Evolutionary conservation across 2,797 vertebrate species (phyloP).

Genomic region (Girardinus metallicus): DNA sequence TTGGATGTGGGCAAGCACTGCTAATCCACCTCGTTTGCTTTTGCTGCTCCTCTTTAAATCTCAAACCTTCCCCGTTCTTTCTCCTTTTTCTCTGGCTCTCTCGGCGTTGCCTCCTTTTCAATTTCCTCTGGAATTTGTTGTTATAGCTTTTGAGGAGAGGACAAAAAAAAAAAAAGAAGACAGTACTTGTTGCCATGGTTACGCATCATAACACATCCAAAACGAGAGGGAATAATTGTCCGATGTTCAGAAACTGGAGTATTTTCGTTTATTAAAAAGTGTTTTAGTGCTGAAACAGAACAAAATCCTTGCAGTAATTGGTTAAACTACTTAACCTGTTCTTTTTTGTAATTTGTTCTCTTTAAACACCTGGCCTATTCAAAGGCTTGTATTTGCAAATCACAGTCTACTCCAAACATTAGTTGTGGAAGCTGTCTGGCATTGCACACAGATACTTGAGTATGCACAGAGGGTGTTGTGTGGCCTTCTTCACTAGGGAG

Average conservation of each 20-base stretch:
- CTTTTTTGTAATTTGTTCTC: not conserved
- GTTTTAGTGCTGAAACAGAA: not conserved
- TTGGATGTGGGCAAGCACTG: not conserved
- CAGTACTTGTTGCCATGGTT: not conserved
- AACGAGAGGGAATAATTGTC: not conserved
- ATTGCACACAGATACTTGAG: not conserved
- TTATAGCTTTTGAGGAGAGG: not conserved
- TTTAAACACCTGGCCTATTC: not conserved
- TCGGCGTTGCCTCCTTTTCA: not conserved
- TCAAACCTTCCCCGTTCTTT: not conserved
- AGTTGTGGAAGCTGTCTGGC: not conserved
- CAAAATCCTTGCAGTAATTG: not conserved
- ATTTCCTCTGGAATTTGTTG: not conserved
- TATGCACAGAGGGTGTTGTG: not conserved
- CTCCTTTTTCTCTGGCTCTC: not conserved
- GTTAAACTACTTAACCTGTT: not conserved
- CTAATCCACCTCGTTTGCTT: not conserved
- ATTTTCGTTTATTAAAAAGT: not conserved
- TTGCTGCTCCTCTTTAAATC: not conserved
- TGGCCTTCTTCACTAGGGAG: conserved; percentile 3
- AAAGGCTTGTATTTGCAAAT: not conserved
- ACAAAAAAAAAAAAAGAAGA: not conserved
- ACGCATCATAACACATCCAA: not conserved
- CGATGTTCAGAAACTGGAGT: not conserved
- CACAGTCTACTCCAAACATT: not conserved